Evolutionary conservation across 2,113 vertebrate species (phyloP).

Genomic region (Phodopus roborovskii): DNA sequence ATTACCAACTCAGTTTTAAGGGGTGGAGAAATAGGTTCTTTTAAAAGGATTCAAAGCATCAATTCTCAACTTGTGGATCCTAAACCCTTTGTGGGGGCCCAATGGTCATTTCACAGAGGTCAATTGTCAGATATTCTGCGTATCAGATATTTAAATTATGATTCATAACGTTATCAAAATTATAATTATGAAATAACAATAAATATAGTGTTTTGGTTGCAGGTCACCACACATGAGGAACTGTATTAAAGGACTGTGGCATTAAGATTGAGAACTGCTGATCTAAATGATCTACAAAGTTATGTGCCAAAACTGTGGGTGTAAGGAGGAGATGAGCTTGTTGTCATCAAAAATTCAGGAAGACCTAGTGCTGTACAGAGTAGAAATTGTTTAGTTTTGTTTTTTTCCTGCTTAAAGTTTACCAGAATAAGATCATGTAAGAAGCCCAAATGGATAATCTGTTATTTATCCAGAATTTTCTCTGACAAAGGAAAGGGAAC

Average conservation of each 20-base stretch:
- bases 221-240: background rate
- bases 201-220: background rate
- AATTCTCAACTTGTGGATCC: background rate
- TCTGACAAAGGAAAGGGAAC: background rate
- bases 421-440: slow-evolving; percentile 9
- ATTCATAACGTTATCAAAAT: background rate
- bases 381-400: background rate
- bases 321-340: background rate
- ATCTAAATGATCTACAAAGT: background rate
- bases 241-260: background rate
- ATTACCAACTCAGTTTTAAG: background rate
- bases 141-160: background rate
- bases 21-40: background rate
- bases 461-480: background rate
- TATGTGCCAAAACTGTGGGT: background rate
- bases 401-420: background rate
- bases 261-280: background rate
- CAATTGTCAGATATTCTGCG: background rate
- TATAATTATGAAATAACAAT: background rate
- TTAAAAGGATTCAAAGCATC: background rate
- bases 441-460: background rate
- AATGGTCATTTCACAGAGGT: background rate
- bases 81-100: background rate
- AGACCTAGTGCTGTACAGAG: background rate
- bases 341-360: background rate